Base-by-base conservation (phyloP, 2,888 invertebrate species). In the Rhagonycha fulva region DNA sequence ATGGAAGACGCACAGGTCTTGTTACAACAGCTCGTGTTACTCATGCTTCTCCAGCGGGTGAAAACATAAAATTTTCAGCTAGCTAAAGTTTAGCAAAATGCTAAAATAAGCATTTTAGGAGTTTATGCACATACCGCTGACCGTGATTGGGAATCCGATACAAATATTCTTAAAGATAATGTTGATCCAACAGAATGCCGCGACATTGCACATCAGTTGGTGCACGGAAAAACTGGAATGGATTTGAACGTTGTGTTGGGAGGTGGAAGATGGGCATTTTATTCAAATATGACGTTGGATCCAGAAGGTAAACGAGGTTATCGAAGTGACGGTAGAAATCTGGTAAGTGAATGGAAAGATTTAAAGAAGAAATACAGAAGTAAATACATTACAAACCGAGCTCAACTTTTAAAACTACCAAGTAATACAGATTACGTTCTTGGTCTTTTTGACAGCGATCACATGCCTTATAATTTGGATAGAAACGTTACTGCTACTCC, bases 11-110 rank as follows among this genome's bases (percentile, higher is more conserved):
- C 23, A 92, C 92, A 9, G 93, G 93, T 9, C 85, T 93, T 7
- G 94, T 95, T 1, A 96, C 96, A 0, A 95, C 94, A 0, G 94
- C 95, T 0, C 88, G 95, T 30, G 91, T 96, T 0, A 95, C 95
- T 0, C 94, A 95, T 83, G 95, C 95, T 0, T 93, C 94, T 0
- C 95, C 95, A 0, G 92, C 93, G 60, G 86, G 86, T 86, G 7
- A 47, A n/a, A n/a, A 47, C 2, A 47, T n/a, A n/a, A 47, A n/a
- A n/a, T 47, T n/a, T n/a, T 0, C 7, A 47, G n/a, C n/a, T n/a
- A n/a, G n/a, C n/a, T 2, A n/a, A 47, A n/a, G 2, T 47, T n/a
- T n/a, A n/a, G 7, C 19, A 19, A 19, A n/a, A n/a, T 26, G n/a
- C n/a, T n/a, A 7, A 47, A 47, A 3, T n/a, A 4, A n/a, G 5